Base-by-base conservation (phyloP, 2,797 vertebrate species). In the Coccyzus lansbergi region DNA sequence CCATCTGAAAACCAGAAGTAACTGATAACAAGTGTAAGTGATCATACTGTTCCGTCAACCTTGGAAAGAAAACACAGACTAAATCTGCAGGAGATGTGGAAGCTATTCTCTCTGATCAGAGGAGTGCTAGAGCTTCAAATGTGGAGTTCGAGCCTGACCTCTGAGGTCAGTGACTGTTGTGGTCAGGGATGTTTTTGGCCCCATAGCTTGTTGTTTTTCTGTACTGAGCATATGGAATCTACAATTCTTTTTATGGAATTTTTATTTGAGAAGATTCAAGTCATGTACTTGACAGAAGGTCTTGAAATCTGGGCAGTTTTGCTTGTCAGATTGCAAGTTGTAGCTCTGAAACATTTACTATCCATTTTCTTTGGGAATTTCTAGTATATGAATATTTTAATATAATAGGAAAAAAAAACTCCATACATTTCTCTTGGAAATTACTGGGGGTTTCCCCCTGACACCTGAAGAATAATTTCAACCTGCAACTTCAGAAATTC, bases 291-390 rank as follows among this genome's bases (percentile, higher is more conserved):
- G 70, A 91, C 75, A 91, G 79, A 92, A 93, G 56, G 72, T 68
- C 76, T 88, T 77, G 79, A 91, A 91, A 80, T 91, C 70, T 92
- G 84, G 53, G 74, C 42, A 65, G 0, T 38, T 49, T 52, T 82
- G 18, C 93, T 64, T 72, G 72, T 94, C 83, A 90, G 60, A 81
- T 80, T 86, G 49, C 33, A 75, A 93, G 52, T 67, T 40, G 28
- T 74, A 88, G 53, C 33, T 94, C 56, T 60, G 72, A 81, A 64
- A 69, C 31, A 29, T 81, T 86, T 83, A 65, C 80, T 86, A 52
- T 28, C 25, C 20, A 2, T 90, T 90, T 87, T 76, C 52, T 22
- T 40, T 36, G 55, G 64, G 64, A 80, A 42, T 83, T 90, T 76
- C 64, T 58, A 26, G n/a, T 10, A 5, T 77, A 72, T 46, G 51